Base-by-base conservation (phyloP, 2,888 invertebrate genomes). In the Cremastinae sp. region DNA sequence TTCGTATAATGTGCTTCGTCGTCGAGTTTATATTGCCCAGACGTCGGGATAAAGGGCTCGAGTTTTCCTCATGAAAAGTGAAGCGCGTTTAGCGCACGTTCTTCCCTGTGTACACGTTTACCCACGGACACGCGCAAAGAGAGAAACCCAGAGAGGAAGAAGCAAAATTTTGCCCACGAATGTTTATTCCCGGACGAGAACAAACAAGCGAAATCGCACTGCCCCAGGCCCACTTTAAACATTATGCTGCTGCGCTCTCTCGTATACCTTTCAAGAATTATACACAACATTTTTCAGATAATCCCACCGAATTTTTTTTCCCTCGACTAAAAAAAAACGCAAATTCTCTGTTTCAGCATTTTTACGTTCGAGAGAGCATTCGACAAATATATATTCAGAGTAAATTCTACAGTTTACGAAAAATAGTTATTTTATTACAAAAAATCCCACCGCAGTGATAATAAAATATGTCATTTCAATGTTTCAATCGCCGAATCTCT, bases 171-270 rank as follows among this genome's bases (percentile, higher is more conserved):
- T 62, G 62, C 74, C 28, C 54, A 74, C 74, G 69, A 74, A 64
- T 74, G 74, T 74, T 74, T 74, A 74, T 74, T 69, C 18, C 69
- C 69, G 38, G 64, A 69, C 69, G 74, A 74, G 74, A 74, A 74
- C 74, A 74, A 74, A 74, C 74, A 74, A 74, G 69, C 69, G 64
- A 74, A 70, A 64, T 62, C 56, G 56, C 56, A 28, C 28, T 3
- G 28, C 56, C 47, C 68, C 47, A 34, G 10, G 28, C 28, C 38
- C 66, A 34, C 41, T 54, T 12, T 28, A 65, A 16, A 38, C 53
- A 38, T 28, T 34, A 8, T n/a, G 2, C n/a, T n/a, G n/a, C n/a
- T n/a, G n/a, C n/a, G n/a, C n/a, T 9, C 9, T 41, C n/a, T 41
- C 41, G 28, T 41, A n/a, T 9, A 12, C 41, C 10, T 9, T 41